phyloP scores from a whole-genome alignment of 2,797 vertebrate species.

The Xenops minutus region DNA sequence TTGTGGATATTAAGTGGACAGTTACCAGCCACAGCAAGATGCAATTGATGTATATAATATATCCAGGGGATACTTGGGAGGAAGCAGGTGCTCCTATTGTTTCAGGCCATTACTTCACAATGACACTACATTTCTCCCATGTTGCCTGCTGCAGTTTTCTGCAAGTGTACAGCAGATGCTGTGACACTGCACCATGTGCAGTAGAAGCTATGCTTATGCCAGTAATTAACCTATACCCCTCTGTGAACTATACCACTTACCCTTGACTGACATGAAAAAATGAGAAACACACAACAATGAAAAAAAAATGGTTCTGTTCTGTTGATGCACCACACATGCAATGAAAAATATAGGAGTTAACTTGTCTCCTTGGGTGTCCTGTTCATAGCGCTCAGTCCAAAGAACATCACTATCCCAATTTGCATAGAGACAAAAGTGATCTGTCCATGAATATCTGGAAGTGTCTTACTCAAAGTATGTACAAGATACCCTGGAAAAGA shows the following conservation, averaged over 20 bases:
- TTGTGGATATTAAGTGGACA: neutral
- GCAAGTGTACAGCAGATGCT: neutral
- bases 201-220: neutral
- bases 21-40: neutral
- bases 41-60: neutral
- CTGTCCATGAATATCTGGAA: neutral
- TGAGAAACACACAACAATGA: neutral
- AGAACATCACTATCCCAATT: neutral
- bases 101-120: constrained; percentile 35
- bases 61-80: neutral
- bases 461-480: neutral
- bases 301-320: neutral
- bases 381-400: neutral
- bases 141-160: neutral
- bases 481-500: neutral
- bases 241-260: neutral
- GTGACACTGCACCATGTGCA: neutral
- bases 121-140: neutral
- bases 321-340: neutral
- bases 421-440: neutral
- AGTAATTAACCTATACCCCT: constrained; percentile 21
- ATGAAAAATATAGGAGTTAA: neutral
- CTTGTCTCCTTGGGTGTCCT: neutral
- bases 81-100: constrained; percentile 25
- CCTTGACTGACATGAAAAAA: neutral